These are phyloP conservation scores for Zingel zingel DNA, from an alignment of 2,113 vertebrate genomes.

Conservation along the genomic window DNA sequence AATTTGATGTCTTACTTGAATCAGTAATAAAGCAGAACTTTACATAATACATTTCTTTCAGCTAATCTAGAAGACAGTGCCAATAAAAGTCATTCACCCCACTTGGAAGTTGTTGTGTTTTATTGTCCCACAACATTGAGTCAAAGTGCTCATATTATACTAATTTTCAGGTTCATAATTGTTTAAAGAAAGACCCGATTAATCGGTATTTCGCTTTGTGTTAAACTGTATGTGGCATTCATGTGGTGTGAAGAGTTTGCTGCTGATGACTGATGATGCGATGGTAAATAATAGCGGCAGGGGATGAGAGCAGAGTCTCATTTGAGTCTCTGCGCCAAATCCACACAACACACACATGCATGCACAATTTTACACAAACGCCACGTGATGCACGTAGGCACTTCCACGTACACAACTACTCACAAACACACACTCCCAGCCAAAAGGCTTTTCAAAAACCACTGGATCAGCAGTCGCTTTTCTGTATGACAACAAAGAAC, in stretches of 20 bases:
- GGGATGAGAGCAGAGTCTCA: constrained; percentile 1
- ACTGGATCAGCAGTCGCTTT: constrained; percentile 79
- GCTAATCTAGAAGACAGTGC: neutral
- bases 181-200: too few species aligned
- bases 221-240: neutral
- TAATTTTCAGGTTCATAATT: too few species aligned
- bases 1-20: neutral
- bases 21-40: neutral
- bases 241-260: neutral
- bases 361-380: constrained; percentile 62
- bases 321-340: constrained; percentile 34
- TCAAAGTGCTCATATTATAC: too few species aligned
- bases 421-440: neutral
- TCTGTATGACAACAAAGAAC: constrained; percentile 76
- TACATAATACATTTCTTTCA: neutral
- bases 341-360: constrained; percentile 57
- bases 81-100: neutral
- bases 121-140: neutral
- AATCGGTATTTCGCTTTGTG: too few species aligned
- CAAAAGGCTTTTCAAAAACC: constrained; percentile 59
- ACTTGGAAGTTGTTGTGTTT: neutral
- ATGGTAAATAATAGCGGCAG: constrained; percentile 5
- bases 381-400: constrained; percentile 41
- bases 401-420: constrained; percentile 7
- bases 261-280: neutral